Evolutionary conservation across 2,888 invertebrate genomes (phyloP).

Genomic region (Lysandra coridon): DNA sequence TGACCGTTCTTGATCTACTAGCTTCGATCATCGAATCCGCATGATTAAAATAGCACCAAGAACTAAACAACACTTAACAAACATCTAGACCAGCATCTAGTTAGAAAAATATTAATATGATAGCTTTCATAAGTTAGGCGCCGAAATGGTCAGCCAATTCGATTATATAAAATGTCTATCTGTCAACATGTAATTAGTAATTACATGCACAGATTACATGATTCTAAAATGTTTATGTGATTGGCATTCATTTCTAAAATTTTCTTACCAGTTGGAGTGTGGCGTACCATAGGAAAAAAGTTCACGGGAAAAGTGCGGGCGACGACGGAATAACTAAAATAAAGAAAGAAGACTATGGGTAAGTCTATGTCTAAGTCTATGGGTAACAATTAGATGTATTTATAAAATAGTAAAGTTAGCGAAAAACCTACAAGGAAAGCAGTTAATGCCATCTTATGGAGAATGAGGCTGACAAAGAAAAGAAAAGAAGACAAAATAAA

Average conservation of each 20-base stretch:
- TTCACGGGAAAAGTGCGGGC: constrained; percentile 56
- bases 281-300: constrained; percentile 72
- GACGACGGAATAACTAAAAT: constrained; percentile 53
- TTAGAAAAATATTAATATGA: no score
- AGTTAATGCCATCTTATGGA: not conserved
- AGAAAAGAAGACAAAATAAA: no score
- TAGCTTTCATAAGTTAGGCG: no score
- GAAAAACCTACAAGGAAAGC: not conserved
- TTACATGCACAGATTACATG: not conserved
- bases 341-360: constrained; percentile 60
- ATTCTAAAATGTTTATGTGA: not conserved
- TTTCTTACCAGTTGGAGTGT: constrained; percentile 64
- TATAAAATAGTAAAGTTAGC: not conserved
- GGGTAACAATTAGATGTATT: not conserved
- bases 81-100: no score
- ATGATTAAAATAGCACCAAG: no score
- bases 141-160: no score
- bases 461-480: no score
- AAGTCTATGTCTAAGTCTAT: no score
- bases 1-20: no score
- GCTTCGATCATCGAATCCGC: no score
- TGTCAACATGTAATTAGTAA: not conserved
- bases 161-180: no score
- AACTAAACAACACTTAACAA: no score
- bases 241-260: not conserved